Evolutionary conservation across 2,113 vertebrate species (phyloP).

Genomic region (Labeo rohita): DNA sequence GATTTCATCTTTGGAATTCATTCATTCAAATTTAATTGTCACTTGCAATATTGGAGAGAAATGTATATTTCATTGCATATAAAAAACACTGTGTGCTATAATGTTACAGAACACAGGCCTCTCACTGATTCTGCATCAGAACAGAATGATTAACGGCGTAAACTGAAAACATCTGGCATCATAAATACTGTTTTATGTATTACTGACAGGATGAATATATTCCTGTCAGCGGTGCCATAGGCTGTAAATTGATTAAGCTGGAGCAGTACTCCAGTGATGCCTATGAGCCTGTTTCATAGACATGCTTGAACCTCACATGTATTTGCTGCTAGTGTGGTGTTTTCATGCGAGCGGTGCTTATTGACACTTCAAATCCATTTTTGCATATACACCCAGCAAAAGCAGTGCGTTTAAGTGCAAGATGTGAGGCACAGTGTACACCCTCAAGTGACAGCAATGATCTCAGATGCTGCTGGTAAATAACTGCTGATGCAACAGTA

Average conservation of each 20-base stretch:
- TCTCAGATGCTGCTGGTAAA: constrained; percentile 10
- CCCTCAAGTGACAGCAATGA: constrained; percentile 1
- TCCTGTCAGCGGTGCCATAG: constrained; percentile 8
- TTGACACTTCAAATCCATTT: constrained; percentile 7
- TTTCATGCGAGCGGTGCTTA: background rate
- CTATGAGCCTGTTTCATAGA: background rate
- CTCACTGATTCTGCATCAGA: background rate
- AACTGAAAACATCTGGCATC: constrained; percentile 34
- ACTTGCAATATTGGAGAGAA: background rate
- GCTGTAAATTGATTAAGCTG: constrained; percentile 19
- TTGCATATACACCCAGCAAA: background rate
- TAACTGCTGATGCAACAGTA: background rate
- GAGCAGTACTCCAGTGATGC: constrained; percentile 2
- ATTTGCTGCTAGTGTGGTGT: background rate
- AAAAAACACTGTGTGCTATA: background rate
- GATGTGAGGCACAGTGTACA: background rate
- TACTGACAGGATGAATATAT: constrained; percentile 28
- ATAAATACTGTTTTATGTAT: constrained; percentile 42
- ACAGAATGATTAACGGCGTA: constrained; percentile 9
- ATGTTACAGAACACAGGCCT: background rate
- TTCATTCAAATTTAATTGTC: background rate
- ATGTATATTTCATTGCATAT: background rate
- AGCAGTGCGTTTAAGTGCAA: background rate
- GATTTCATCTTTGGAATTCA: background rate
- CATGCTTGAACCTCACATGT: background rate